Evolutionary conservation across 2,797 vertebrate genomes (phyloP), one percentile per base, ranked within the genome.

Genomic region (Ataeniobius toweri): DNA sequence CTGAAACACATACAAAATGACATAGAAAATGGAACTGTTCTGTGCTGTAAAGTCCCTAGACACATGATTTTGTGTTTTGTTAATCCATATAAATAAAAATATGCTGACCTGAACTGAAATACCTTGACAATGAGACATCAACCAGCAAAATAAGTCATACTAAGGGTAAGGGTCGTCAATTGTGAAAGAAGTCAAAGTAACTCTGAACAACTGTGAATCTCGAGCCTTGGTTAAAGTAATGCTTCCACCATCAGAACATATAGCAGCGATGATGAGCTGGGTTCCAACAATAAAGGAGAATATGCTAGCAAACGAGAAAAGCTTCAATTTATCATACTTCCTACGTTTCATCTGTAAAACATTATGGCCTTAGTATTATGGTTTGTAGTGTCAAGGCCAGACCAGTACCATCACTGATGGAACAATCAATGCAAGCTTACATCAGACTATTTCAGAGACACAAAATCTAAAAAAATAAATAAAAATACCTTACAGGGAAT

Each of bases 321-420:
- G 24, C 22, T n/a, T 22, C 22, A 44, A 44, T 44, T 22, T 41
- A 18, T 41, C 10, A 1, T n/a, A 44, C 39, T 5, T 41, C 36
- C 36, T 22, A 22, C 36, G 31, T 41, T 67, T 39, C 65, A 68
- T n/a, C 65, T 68, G 24, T 68, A 68, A 68, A 68, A 68, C 39
- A 67, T n/a, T n/a, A 68, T 7, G 31, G 61, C 36, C 28, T 63
- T 63, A 63, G 61, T 63, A 36, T 63, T 0, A 14, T 36, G 61
- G 61, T 63, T 63, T 5, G 3, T 63, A 36, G 61, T 31, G 28
- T 63, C 31, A 63, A 36, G 61, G 61, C 61, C 61, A 63, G 61
- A 36, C 18, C 31, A 67, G 20, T 22, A 6, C 18, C 36, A 67
- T 36, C 20, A 41, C 20, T 39, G 36, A 24, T 41, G 36, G 63